Conservation (phyloP, 2,113 vertebrate genomes). For the Oryzias woworae region DNA sequence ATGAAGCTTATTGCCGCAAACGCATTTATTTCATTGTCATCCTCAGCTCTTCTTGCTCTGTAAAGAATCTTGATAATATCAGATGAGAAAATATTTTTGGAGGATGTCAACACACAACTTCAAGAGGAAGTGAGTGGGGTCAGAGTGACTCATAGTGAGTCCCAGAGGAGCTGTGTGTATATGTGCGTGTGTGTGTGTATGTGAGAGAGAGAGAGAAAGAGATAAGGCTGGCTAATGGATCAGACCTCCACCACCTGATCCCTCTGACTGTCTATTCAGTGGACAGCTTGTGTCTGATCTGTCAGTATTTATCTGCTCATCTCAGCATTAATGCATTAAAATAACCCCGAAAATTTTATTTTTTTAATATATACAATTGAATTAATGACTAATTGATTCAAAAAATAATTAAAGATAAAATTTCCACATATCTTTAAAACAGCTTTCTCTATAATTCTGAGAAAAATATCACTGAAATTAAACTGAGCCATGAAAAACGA, state of each 20-base stretch:
- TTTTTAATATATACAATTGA: too few species aligned
- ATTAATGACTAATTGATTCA: too few species aligned
- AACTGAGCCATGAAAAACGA: too few species aligned
- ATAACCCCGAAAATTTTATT: neutral
- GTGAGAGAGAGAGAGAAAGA: conserved; percentile 2
- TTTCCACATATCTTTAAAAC: too few species aligned
- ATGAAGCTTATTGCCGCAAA: too few species aligned
- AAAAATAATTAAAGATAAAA: too few species aligned
- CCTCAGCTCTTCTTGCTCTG: too few species aligned
- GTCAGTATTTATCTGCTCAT: conserved; percentile 45
- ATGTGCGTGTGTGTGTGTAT: conserved; percentile 3
- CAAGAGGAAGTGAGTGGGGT: conserved; percentile 58
- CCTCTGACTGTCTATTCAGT: conserved; percentile 36
- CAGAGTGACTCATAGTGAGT: conserved; percentile 50
- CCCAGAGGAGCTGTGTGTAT: conserved; percentile 22
- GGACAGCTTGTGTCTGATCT: conserved; percentile 19
- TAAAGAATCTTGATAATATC: neutral
- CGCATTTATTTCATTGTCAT: too few species aligned
- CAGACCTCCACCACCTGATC: conserved; percentile 61
- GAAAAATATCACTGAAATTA: too few species aligned
- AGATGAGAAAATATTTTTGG: conserved; percentile 18
- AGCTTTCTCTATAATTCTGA: too few species aligned
- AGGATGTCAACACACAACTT: conserved; percentile 54
- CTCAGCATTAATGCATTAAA: conserved; percentile 5
- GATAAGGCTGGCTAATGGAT: conserved; percentile 50